Conservation (phyloP, 2,797 vertebrate species). For the Sebastolobus altivelis region DNA sequence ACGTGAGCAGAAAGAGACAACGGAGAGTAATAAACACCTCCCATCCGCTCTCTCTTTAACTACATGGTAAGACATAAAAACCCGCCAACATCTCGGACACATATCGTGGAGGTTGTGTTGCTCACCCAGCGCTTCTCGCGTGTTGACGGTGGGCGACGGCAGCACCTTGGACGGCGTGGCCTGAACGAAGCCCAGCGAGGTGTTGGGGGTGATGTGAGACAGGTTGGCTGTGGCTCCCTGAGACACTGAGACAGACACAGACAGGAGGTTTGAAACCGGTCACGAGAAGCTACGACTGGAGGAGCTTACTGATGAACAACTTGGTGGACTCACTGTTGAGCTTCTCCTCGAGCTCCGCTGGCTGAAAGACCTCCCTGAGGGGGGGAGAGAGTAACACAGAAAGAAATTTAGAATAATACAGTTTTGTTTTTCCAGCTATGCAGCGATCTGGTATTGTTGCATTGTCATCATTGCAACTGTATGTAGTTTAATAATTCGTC, state of each 20-base stretch:
- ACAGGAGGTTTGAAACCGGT: background rate
- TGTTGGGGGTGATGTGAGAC: conserved; percentile 92
- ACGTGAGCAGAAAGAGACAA: too few species aligned
- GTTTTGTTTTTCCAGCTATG: too few species aligned
- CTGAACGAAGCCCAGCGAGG: conserved; percentile 85
- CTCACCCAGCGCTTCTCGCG: conserved; percentile 93
- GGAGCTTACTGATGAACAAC: rapidly evolving
- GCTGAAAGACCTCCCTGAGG: conserved; percentile 36
- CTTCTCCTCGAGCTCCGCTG: conserved; percentile 43
- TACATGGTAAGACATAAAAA: background rate
- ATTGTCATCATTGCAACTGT: too few species aligned
- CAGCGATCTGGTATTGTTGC: too few species aligned
- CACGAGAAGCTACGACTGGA: rapidly evolving
- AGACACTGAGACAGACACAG: conserved; percentile 64
- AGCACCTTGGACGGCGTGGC: conserved; percentile 90
- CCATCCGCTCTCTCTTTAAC: background rate
- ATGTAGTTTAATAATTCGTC: too few species aligned
- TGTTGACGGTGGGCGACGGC: conserved; percentile 95
- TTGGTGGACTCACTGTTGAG: conserved; percentile 62
- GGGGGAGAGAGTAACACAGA: background rate
- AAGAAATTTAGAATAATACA: background rate
- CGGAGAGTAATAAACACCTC: too few species aligned
- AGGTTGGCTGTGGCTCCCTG: conserved; percentile 81
- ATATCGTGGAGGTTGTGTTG: background rate
- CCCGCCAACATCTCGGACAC: background rate